phyloP scores from a whole-genome alignment of 2,888 invertebrate genomes.

The Xestia sexstrigata region DNA sequence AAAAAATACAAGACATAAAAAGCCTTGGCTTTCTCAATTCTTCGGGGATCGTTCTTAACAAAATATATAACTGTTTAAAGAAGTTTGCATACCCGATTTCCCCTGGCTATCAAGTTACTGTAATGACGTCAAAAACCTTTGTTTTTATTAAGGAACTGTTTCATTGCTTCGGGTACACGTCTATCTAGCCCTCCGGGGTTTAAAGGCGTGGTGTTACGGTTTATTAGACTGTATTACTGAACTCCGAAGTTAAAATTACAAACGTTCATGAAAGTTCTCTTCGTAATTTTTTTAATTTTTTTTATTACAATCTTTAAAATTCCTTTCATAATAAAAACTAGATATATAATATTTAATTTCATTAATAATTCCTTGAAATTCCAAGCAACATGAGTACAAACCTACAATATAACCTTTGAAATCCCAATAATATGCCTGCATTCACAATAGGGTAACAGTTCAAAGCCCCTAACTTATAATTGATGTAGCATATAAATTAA shows the following conservation, averaged over 20 bases:
- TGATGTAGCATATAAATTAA: slow-evolving; percentile 34
- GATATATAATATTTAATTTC: neutral
- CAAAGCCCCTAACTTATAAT: slow-evolving; percentile 37
- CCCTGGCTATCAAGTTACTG: slow-evolving; percentile 28
- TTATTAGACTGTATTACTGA: too few relatives aligned
- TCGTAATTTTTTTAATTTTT: neutral
- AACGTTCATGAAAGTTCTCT: neutral
- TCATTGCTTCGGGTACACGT: neutral
- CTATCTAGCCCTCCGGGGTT: neutral
- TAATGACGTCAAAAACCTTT: slow-evolving; percentile 20
- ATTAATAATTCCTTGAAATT: neutral
- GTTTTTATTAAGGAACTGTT: slow-evolving; percentile 1
- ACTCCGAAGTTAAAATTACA: too few relatives aligned
- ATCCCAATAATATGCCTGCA: slow-evolving; percentile 12
- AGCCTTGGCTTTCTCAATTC: slow-evolving; percentile 13
- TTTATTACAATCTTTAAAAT: neutral
- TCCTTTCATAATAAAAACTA: neutral
- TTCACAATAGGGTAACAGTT: slow-evolving; percentile 16
- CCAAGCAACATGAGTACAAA: neutral
- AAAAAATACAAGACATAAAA: slow-evolving; percentile 29
- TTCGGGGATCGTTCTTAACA: slow-evolving; percentile 19
- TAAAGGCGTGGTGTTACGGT: neutral
- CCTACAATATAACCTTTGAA: slow-evolving; percentile 6
- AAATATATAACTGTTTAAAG: slow-evolving; percentile 38
- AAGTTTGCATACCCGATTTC: slow-evolving; percentile 54